Conservation (phyloP, 2,888 invertebrate species). For the Xestia sexstrigata region DNA sequence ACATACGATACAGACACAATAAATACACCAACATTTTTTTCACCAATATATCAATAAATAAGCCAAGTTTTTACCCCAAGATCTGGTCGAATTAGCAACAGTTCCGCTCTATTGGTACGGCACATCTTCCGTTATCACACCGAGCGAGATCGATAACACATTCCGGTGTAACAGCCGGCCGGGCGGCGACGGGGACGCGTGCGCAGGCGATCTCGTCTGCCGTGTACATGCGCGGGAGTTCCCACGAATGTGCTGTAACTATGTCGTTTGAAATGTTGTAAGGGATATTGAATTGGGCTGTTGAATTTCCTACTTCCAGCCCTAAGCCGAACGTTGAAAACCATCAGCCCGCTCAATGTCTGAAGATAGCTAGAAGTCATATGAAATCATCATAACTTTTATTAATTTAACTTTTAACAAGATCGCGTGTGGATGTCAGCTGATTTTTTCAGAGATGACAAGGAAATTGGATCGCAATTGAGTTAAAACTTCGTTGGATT, state of each 20-base stretch:
- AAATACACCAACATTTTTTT: slow-evolving; percentile 1
- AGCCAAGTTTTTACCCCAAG: slow-evolving; percentile 11
- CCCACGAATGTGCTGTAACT: slow-evolving; percentile 57
- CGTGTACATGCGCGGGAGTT: slow-evolving; percentile 45
- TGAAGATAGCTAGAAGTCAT: slow-evolving; percentile 31
- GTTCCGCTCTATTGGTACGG: slow-evolving; percentile 46
- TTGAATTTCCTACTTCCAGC: not conserved
- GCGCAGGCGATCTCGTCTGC: slow-evolving; percentile 46
- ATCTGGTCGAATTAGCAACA: slow-evolving; percentile 45
- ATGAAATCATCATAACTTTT: slow-evolving; percentile 31
- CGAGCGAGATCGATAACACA: slow-evolving; percentile 44
- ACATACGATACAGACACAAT: not conserved
- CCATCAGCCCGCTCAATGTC: not conserved
- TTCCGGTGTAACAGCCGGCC: slow-evolving; percentile 36
- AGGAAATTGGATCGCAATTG: slow-evolving; percentile 1
- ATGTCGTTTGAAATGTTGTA: slow-evolving; percentile 18
- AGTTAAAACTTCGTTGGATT: too few relatives aligned
- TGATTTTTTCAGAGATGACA: slow-evolving; percentile 1
- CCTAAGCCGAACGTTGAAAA: not conserved
- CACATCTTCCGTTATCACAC: slow-evolving; percentile 56
- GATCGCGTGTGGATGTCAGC: slow-evolving; percentile 23
- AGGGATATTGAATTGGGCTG: not conserved
- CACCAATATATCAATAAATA: slow-evolving; percentile 31
- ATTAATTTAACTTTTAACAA: too few relatives aligned
- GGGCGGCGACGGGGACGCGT: slow-evolving; percentile 21